phyloP scores from a whole-genome alignment of 1,140 invertebrate species.

The Zaprionus africanus region DNA sequence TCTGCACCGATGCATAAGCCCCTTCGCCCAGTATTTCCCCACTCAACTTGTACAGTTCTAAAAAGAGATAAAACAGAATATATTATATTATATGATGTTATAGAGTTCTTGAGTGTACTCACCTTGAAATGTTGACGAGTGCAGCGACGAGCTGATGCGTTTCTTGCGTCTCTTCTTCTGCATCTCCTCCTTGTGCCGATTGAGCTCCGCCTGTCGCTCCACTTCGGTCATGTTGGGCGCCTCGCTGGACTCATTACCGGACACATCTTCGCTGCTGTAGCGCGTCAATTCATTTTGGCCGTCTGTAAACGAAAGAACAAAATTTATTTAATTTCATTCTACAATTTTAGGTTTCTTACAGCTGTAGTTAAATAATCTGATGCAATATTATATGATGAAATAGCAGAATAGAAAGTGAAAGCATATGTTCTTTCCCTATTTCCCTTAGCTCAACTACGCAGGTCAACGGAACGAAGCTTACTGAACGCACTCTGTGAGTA shows the following conservation, averaged over 20 bases:
- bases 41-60: conserved; percentile 97
- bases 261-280: conserved; percentile 84
- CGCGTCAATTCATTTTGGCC: conserved; percentile 82
- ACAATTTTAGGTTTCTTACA: background rate
- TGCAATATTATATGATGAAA: conserved; percentile 18
- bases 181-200: conserved; percentile 93
- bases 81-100: conserved; percentile 13
- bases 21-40: conserved; percentile 98
- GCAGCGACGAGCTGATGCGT: conserved; percentile 91
- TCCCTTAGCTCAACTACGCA: conserved; percentile 10
- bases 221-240: conserved; percentile 81
- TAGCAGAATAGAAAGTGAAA: background rate
- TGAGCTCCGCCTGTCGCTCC: conserved; percentile 85
- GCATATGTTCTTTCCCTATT: background rate
- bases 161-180: conserved; percentile 93
- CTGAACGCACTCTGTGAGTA: conserved; percentile 12
- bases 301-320: conserved; percentile 50
- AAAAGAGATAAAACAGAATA: background rate
- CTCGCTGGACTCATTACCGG: conserved; percentile 83
- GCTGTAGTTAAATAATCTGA: background rate
- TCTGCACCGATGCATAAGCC: conserved; percentile 97
- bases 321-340: background rate
- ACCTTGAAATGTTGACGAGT: conserved; percentile 96
- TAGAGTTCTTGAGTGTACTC: conserved; percentile 28
- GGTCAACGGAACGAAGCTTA: conserved; percentile 5